Evolutionary conservation across 2,888 invertebrate species (phyloP), one percentile per base, ranked within the genome.

Genomic region (Yponomeuta evonymella): DNA sequence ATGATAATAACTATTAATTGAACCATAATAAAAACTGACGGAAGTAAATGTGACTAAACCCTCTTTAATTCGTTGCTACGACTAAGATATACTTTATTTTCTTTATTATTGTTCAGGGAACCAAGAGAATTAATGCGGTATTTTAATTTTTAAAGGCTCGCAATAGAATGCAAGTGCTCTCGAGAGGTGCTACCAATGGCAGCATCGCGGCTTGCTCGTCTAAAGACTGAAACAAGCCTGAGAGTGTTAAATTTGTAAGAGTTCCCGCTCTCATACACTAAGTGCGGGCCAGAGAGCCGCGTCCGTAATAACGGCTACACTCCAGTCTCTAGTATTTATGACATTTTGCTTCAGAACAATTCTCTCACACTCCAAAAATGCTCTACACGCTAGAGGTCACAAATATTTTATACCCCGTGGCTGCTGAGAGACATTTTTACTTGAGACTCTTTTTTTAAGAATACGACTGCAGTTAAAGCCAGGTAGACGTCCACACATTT

Each of bases 171-270:
- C 12, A 10, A 72, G 62, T 67, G 72, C 71, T 69, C 63, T 72
- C 63, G 71, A 73, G 72, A 70, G 9, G 36, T 23, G 64, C 65
- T 69, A 72, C 71, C 72, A 70, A 71, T 68, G 70, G 65, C 48
- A 70, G 69, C 64, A 71, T 66, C 72, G 70, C 33, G 67, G 71
- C 67, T 58, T 72, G 71, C 73, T 73, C 72, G 74, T 72, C 75
- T 76, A 72, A 73, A 77, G 78, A 77, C 64, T 36, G 48, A 66
- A 64, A 70, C 76, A 75, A 77, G 74, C 72, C 76, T 76, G 77
- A 70, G 72, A 72, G 71, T 71, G 80, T 79, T 79, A 75, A 79
- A 81, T 80, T 80, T 79, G 76, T 78, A 79, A 78, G 78, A 75
- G 73, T 77, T 71, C 72, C 71, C 71, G 73, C 75, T 76, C 76